Percentiles rank a stretch among this genome's conserved stretches.
These are phyloP conservation scores for Eupelmus urozonus DNA, from an alignment of 2,888 invertebrate species.

Conservation along the genomic window DNA sequence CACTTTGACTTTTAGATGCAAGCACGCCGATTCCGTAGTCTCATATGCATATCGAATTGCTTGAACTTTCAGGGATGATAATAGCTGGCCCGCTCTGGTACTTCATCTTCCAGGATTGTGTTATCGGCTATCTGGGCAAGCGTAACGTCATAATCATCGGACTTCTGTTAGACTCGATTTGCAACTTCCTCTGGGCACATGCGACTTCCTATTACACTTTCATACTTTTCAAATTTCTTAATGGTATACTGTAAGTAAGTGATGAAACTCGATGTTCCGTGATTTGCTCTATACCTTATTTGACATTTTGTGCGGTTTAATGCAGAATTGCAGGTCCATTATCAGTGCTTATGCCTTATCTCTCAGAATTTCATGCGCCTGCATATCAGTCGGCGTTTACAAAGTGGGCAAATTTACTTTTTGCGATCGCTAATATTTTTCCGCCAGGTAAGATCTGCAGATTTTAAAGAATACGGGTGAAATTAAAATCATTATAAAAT, in stretches of 20 bases:
- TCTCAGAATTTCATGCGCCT: conserved; percentile 86
- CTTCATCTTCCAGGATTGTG: conserved; percentile 83
- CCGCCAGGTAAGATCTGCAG: conserved; percentile 81
- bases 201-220: conserved; percentile 84
- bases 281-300: neutral
- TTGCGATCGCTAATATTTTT: conserved; percentile 82
- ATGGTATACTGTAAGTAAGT: conserved; percentile 85
- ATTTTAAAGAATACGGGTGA: too few species aligned
- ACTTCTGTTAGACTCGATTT: conserved; percentile 81
- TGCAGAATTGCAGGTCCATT: conserved; percentile 84
- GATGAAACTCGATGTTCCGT: neutral
- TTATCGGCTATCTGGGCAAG: conserved; percentile 85
- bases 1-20: conserved; percentile 3
- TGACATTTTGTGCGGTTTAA: neutral
- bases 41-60: neutral
- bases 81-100: conserved; percentile 88
- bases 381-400: conserved; percentile 83
- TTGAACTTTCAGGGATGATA: conserved; percentile 83
- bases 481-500: too few species aligned
- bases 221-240: conserved; percentile 83
- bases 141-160: conserved; percentile 84
- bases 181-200: conserved; percentile 82
- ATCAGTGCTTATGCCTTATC: conserved; percentile 84
- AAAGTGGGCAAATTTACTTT: conserved; percentile 83
- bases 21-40: neutral